Evolutionary conservation across 2,888 invertebrate genomes (phyloP).

Genomic region (Lasius platythorax): DNA sequence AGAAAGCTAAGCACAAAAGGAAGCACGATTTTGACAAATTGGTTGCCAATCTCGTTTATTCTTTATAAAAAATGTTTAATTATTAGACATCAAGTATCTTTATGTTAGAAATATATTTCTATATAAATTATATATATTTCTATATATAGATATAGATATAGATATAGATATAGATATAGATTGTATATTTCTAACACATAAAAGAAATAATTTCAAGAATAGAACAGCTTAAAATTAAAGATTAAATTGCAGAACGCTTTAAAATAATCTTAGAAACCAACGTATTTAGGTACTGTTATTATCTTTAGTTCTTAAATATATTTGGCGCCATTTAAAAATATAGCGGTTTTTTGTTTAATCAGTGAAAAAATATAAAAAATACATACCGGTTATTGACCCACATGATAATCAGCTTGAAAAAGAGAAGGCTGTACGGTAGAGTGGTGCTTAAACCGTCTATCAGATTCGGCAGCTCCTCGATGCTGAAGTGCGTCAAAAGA

Average conservation of each 20-base stretch:
- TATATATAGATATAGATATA: too few relatives aligned
- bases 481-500: slow-evolving; percentile 42
- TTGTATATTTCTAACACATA: neutral
- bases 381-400: slow-evolving; percentile 62
- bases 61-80: neutral
- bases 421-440: slow-evolving; percentile 58
- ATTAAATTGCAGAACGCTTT: neutral
- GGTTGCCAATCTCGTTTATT: neutral
- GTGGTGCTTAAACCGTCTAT: slow-evolving; percentile 61
- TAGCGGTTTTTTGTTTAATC: neutral
- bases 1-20: neutral
- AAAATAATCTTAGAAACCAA: neutral
- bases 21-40: neutral
- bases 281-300: neutral
- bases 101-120: neutral
- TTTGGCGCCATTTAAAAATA: neutral
- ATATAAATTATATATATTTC: too few relatives aligned
- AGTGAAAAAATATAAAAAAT: neutral
- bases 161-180: too few relatives aligned
- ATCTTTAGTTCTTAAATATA: neutral
- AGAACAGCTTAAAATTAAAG: neutral
- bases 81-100: neutral
- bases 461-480: slow-evolving; percentile 44
- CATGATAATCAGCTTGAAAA: slow-evolving; percentile 58
- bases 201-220: neutral